phyloP scores from a whole-genome alignment of 2,797 vertebrate species.

The Naso thynnoides region DNA sequence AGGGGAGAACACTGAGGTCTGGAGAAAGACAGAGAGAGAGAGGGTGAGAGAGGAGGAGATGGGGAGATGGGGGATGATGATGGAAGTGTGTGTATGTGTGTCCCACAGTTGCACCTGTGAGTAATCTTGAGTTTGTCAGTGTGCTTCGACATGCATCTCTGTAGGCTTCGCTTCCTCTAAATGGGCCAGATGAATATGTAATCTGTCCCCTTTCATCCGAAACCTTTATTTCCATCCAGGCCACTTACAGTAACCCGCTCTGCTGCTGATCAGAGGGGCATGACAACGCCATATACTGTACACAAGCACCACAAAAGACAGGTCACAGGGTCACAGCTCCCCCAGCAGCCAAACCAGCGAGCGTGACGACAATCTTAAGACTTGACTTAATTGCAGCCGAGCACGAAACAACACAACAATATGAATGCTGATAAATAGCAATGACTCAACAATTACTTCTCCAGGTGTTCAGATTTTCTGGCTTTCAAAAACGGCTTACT shows the following conservation, averaged over 20 bases:
- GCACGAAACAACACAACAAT: constrained; percentile 31
- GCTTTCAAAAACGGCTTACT: constrained; percentile 4
- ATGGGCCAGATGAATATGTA: constrained; percentile 82
- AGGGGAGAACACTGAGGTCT: constrained; percentile 39
- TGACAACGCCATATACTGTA: constrained; percentile 38
- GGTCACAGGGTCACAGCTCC: constrained; percentile 28
- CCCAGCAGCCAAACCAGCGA: constrained; percentile 22
- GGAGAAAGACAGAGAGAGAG: constrained; percentile 28
- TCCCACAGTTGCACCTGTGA: constrained; percentile 78
- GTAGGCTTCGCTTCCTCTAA: constrained; percentile 84
- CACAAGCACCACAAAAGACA: constrained; percentile 44
- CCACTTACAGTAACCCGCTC: constrained; percentile 54
- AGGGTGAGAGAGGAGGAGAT: constrained; percentile 41
- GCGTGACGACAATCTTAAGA: constrained; percentile 15
- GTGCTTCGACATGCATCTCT: constrained; percentile 66
- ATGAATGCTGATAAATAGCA: constrained; percentile 39
- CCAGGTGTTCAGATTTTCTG: constrained; percentile 45
- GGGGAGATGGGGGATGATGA: constrained; percentile 18
- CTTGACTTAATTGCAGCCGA: constrained; percentile 5
- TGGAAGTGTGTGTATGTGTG: constrained; percentile 10
- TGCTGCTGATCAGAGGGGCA: constrained; percentile 48
- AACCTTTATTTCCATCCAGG: constrained; percentile 61
- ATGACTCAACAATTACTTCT: constrained; percentile 36
- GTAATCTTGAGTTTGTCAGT: constrained; percentile 65
- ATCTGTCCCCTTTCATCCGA: constrained; percentile 83